Evolutionary conservation across 2,797 vertebrate genomes (phyloP).

Genomic region (Chaenodraco wilsoni): DNA sequence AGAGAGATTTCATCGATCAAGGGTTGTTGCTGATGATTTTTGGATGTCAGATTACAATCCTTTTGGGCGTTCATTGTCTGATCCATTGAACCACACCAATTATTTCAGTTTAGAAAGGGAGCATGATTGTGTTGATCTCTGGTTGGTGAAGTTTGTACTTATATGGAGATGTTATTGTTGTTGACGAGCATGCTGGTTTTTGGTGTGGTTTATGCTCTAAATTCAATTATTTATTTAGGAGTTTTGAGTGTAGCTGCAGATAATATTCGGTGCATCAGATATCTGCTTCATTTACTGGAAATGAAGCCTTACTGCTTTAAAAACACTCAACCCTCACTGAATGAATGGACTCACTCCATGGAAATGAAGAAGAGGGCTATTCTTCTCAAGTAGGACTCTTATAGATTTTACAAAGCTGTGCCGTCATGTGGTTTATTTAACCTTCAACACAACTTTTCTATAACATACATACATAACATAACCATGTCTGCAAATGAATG

Average conservation of each 20-base stretch:
- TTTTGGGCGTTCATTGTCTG: background rate
- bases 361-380: background rate
- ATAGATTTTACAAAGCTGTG: background rate
- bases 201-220: background rate
- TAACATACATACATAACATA: background rate
- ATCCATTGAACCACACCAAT: background rate
- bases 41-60: background rate
- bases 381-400: background rate
- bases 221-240: background rate
- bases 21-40: background rate
- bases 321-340: background rate
- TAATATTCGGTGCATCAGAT: background rate
- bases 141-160: background rate
- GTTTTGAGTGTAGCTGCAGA: slow-evolving; percentile 2
- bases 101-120: slow-evolving; percentile 2
- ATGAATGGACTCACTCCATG: background rate
- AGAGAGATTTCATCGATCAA: slow-evolving; percentile 2
- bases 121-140: background rate
- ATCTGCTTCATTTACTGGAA: background rate
- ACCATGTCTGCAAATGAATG: slow-evolving; percentile 1
- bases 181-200: background rate
- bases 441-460: slow-evolving; percentile 6
- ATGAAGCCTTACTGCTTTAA: background rate
- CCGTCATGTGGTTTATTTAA: background rate
- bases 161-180: background rate